These are phyloP conservation scores for Seladonia tumulorum DNA, from an alignment of 2,888 invertebrate genomes.

Conservation along the genomic window DNA sequence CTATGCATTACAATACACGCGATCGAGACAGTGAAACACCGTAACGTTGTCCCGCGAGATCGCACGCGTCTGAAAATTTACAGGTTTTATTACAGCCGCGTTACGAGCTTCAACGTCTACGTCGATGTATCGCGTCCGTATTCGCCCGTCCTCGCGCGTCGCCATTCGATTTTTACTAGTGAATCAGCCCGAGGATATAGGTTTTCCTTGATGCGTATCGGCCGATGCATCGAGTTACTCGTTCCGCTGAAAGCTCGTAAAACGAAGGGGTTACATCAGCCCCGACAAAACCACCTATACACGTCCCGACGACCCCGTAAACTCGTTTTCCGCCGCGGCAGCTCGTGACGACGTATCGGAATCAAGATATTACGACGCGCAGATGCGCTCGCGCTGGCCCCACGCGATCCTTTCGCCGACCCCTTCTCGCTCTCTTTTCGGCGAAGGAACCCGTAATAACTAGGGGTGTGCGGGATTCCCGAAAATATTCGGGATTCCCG, in stretches of 20 bases:
- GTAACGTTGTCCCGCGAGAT: background rate
- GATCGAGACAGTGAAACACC: background rate
- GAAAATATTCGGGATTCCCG: too few relatives aligned
- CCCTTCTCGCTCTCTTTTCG: background rate
- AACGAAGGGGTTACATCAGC: conserved; percentile 63
- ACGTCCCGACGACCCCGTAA: conserved; percentile 49
- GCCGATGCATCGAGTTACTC: conserved; percentile 45
- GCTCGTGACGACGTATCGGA: conserved; percentile 43
- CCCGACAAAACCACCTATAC: conserved; percentile 44
- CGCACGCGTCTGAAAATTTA: background rate
- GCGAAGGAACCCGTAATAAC: conserved; percentile 55
- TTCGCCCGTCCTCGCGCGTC: conserved; percentile 25
- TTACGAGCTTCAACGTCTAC: background rate
- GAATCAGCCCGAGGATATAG: conserved; percentile 55
- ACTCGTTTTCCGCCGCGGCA: conserved; percentile 32
- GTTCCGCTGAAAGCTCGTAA: conserved; percentile 59
- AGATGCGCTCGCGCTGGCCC: conserved; percentile 34
- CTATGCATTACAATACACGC: background rate
- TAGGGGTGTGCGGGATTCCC: too few relatives aligned
- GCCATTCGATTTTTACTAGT: conserved; percentile 53
- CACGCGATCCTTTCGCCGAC: background rate
- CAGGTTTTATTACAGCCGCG: conserved; percentile 16
- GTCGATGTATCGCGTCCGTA: background rate
- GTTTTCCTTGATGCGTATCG: conserved; percentile 45
- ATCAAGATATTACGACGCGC: conserved; percentile 50